These are phyloP conservation scores for Tricholauxania praeusta DNA, from an alignment of 2,888 invertebrate genomes.

Conservation along the genomic window DNA sequence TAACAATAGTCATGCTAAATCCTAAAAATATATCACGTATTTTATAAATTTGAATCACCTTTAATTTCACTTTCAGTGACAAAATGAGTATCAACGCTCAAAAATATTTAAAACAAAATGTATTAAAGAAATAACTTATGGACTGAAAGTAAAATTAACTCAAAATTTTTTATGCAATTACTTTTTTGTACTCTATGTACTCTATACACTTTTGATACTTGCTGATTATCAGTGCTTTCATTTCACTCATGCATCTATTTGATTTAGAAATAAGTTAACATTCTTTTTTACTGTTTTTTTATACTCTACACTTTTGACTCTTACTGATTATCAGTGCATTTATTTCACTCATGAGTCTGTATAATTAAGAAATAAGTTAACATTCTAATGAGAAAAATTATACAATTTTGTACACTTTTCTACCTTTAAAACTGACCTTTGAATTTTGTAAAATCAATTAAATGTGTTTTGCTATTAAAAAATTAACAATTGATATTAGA, in stretches of 20 bases:
- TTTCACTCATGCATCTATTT: background rate
- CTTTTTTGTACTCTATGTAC: background rate
- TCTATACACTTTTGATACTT: background rate
- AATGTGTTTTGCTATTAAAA: background rate
- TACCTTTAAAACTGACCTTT: background rate
- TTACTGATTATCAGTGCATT: background rate
- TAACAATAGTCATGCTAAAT: too few relatives aligned
- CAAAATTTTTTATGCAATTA: constrained; percentile 6
- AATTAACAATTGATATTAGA: background rate
- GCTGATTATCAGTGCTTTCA: background rate
- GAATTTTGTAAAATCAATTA: too few relatives aligned
- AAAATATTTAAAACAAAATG: too few relatives aligned
- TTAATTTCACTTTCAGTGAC: too few relatives aligned
- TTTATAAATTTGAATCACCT: too few relatives aligned
- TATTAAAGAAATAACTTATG: background rate
- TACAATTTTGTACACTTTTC: constrained; percentile 13
- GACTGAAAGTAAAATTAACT: constrained; percentile 20
- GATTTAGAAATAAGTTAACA: constrained; percentile 7
- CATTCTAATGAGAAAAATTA: constrained; percentile 3
- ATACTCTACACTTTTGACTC: background rate
- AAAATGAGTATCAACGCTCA: too few relatives aligned
- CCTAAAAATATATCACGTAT: too few relatives aligned
- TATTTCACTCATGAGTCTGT: background rate
- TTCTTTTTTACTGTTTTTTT: background rate
- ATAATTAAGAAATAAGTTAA: constrained; percentile 9